A percentile compares a stretch with the other conserved stretches of the same genome.
phyloP scores from a whole-genome alignment of 2,888 invertebrate species.

The Biston betularia region DNA sequence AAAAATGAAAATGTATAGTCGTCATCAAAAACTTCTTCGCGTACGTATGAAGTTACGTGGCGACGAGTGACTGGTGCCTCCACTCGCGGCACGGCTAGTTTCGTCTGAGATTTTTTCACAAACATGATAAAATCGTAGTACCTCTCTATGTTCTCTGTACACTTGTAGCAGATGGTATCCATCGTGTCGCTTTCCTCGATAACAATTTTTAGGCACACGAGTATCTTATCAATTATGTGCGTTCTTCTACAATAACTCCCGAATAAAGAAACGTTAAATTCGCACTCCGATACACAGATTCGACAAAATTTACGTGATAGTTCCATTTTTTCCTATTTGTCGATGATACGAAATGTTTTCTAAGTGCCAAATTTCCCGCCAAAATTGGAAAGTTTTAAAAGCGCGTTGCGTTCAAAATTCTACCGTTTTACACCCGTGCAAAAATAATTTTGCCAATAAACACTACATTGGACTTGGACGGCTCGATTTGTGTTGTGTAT shows the following conservation, averaged over 20 bases:
- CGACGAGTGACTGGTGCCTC: slow-evolving; percentile 57
- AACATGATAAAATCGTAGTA: slow-evolving; percentile 69
- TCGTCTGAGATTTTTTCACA: slow-evolving; percentile 69
- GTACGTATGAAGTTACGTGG: slow-evolving; percentile 67
- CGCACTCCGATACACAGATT: slow-evolving; percentile 70
- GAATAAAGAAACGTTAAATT: slow-evolving; percentile 73
- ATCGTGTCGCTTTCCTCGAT: slow-evolving; percentile 70
- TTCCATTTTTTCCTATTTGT: slow-evolving; percentile 59
- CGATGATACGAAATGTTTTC: not conserved
- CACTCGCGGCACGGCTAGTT: slow-evolving; percentile 49
- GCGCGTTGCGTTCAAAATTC: slow-evolving; percentile 34
- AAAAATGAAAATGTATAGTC: slow-evolving; percentile 75
- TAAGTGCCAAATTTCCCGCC: slow-evolving; percentile 50
- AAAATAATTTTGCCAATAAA: slow-evolving; percentile 60
- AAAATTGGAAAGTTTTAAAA: slow-evolving; percentile 19
- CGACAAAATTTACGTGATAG: slow-evolving; percentile 69
- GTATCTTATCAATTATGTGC: slow-evolving; percentile 71
- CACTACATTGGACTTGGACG: slow-evolving; percentile 72
- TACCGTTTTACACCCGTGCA: slow-evolving; percentile 22
- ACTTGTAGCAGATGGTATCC: slow-evolving; percentile 73
- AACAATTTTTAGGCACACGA: slow-evolving; percentile 68
- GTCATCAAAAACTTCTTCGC: slow-evolving; percentile 70
- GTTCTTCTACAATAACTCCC: slow-evolving; percentile 67
- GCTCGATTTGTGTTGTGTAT: slow-evolving; percentile 71
- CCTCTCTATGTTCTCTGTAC: slow-evolving; percentile 71